phyloP scores from a whole-genome alignment of 1,140 invertebrate species.

The Pseudomyrmex gracilis region DNA sequence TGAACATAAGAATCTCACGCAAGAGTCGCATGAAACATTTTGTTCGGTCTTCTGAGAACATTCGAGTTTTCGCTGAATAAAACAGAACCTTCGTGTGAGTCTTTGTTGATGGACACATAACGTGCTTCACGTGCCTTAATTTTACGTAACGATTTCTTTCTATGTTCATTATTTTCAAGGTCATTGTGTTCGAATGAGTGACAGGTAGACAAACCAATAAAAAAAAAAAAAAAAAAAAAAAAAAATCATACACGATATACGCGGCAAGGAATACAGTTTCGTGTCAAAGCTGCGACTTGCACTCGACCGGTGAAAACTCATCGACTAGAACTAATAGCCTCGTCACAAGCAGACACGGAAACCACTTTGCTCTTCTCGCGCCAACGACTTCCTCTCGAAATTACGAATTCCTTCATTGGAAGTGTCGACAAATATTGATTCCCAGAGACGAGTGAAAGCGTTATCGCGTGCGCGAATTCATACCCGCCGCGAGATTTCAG shows the following conservation, averaged over 20 bases:
- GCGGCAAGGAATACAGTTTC: no score
- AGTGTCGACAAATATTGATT: conserved; percentile 52
- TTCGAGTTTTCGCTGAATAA: not conserved
- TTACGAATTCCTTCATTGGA: conserved; percentile 20
- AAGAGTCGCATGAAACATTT: not conserved
- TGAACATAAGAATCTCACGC: not conserved
- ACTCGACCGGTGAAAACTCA: conserved; percentile 8
- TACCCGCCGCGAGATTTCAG: conserved; percentile 30
- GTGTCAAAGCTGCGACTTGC: conserved; percentile 26
- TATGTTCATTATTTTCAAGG: conserved; percentile 35
- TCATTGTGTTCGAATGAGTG: conserved; percentile 20
- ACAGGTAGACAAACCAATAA: not conserved
- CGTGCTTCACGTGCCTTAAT: conserved; percentile 34
- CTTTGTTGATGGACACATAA: conserved; percentile 28
- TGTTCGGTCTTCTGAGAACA: conserved; percentile 29
- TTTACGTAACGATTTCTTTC: conserved; percentile 32
- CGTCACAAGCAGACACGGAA: conserved; percentile 55
- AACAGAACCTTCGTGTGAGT: conserved; percentile 29
- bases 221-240: not conserved
- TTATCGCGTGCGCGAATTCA: conserved; percentile 12
- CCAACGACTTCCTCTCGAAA: conserved; percentile 42
- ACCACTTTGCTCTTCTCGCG: conserved; percentile 2
- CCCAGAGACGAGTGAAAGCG: conserved; percentile 4
- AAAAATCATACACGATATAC: no score
- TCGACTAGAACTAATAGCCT: conserved; percentile 25